Percentiles rank a stretch among this genome's conserved stretches.
Evolutionary conservation across 1,140 invertebrate species (phyloP).

Genomic region (Muscidifurax raptorellus): DNA sequence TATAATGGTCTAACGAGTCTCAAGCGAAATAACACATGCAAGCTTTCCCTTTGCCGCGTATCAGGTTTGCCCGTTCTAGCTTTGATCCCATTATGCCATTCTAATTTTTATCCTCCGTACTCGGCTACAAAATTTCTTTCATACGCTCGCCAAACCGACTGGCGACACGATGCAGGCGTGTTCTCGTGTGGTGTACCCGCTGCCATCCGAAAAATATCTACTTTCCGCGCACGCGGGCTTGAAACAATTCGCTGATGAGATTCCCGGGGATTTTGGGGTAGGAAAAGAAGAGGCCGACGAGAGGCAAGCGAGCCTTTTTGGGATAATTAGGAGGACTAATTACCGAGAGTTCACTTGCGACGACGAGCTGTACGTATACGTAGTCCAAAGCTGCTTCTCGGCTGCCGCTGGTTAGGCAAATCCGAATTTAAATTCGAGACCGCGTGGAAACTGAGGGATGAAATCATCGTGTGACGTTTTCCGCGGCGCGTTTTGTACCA

Average conservation of each 20-base stretch:
- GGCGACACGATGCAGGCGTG: background rate
- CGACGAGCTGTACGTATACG: constrained; percentile 4
- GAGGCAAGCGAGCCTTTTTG: constrained; percentile 18
- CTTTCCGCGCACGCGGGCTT: background rate
- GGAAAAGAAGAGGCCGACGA: background rate
- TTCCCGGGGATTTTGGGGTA: background rate
- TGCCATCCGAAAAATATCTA: constrained; percentile 5
- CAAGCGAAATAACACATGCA: background rate
- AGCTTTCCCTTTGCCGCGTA: background rate
- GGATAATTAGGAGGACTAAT: constrained; percentile 44
- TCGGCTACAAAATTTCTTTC: constrained; percentile 31
- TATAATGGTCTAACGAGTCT: background rate
- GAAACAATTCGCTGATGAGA: constrained; percentile 45
- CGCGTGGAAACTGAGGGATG: constrained; percentile 5
- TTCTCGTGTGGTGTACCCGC: background rate
- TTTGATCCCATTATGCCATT: constrained; percentile 30
- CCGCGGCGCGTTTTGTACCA: background rate
- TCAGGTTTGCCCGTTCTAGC: constrained; percentile 4
- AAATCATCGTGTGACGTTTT: constrained; percentile 9
- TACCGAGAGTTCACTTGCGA: constrained; percentile 38
- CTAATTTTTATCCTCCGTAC: background rate
- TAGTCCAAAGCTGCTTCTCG: background rate
- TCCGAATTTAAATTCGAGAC: constrained; percentile 40
- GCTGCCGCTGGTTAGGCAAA: background rate
- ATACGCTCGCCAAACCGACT: background rate